Evolutionary conservation across 35 echinoderm and acorn worm genomes (phyloP), one percentile per base, ranked within the genome.

Genomic region (Apostichopus californicus): DNA sequence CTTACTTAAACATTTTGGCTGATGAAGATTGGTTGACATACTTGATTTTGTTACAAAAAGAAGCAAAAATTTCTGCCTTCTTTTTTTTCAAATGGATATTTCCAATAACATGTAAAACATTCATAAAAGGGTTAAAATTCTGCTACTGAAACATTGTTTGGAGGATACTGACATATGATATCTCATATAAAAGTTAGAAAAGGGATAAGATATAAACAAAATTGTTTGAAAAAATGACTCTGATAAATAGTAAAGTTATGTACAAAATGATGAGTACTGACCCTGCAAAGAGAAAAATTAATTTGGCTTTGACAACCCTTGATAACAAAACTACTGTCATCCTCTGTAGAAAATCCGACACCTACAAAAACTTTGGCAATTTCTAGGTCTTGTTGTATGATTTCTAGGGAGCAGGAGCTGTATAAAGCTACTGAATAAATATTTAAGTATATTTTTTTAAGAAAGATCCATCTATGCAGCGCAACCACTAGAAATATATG

Each of bases 231-330:
- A 68, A 68, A 66, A 66, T 14, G 18, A 68, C 11, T 68, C 11
- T 68, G 11, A 68, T 68, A 68, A 68, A 68, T 68, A 68, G 11
- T 68, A 68, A 68, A 68, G 18, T 18, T 68, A 68, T 68, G 64
- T 68, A 68, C 64, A 68, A 68, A 68, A 68, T 11, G 11, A 68
- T 68, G 64, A 68, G 80, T 83, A 83, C 80, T 83, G 80, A 83
- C 80, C 80, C 80, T 83, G 80, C 80, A 83, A 13, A 46, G 78
- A 80, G 64, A 68, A 68, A 68, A 68, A 68, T 18, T 68, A 68
- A 68, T 68, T 68, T 68, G 64, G 64, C 64, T 14, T 68, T 68
- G 64, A 18, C 11, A 68, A 17, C 64, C 64, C 11, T 18, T 1
- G 34, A 46, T 46, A 46, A 46, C 34, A 46, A 46, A 46, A 11